phyloP scores from a whole-genome alignment of 2,797 vertebrate genomes.

The Tamandua tetradactyla region DNA sequence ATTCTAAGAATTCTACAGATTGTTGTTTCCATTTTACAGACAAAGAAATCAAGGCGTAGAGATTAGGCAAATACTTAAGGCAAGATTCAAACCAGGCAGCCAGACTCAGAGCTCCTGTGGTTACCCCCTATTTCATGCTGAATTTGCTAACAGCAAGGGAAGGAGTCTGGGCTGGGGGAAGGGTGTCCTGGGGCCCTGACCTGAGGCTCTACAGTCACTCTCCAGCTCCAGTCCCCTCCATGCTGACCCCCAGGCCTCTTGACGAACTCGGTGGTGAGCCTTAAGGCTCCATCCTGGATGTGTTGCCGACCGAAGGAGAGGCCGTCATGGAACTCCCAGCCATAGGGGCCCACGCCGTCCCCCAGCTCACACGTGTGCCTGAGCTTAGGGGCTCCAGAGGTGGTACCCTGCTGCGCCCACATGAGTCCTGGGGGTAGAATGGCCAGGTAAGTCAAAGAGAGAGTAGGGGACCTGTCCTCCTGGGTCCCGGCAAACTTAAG shows the following conservation, averaged over 20 bases:
- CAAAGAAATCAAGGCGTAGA: conserved; percentile 17
- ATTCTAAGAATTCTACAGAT: neutral
- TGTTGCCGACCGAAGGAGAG: conserved; percentile 94
- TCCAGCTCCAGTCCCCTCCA: conserved; percentile 98
- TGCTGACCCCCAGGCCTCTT: conserved; percentile 93
- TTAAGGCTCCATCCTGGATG: conserved; percentile 89
- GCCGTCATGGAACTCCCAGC: conserved; percentile 96
- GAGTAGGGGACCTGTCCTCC: neutral
- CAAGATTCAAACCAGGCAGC: neutral
- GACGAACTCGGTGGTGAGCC: conserved; percentile 93
- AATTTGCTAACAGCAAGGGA: conserved; percentile 12
- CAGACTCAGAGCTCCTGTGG: neutral
- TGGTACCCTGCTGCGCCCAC: conserved; percentile 91
- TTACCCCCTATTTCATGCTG: neutral
- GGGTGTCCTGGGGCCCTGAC: conserved; percentile 82
- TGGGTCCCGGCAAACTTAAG: neutral
- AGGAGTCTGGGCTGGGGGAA: conserved; percentile 35
- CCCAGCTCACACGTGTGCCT: conserved; percentile 95
- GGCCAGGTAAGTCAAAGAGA: conserved; percentile 57
- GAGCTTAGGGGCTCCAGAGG: conserved; percentile 86
- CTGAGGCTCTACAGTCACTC: conserved; percentile 91
- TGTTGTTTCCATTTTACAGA: conserved; percentile 39
- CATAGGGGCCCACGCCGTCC: conserved; percentile 90
- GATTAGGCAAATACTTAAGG: neutral
- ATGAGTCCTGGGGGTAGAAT: conserved; percentile 90